Base-by-base conservation (phyloP, 2,113 vertebrate genomes). In the Lepus americanus region DNA sequence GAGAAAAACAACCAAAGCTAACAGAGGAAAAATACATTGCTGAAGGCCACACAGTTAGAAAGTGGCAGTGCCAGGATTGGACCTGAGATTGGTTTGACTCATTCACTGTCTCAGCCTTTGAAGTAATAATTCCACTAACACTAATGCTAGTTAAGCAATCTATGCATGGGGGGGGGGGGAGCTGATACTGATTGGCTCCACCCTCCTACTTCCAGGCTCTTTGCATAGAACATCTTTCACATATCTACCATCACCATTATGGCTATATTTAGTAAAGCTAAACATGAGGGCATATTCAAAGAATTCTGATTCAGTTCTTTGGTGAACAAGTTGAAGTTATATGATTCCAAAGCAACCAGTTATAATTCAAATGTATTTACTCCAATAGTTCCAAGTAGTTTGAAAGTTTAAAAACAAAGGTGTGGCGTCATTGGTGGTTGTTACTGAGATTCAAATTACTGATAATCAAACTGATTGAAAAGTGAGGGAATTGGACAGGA, bases 381-480 rank as follows among this genome's bases (percentile, higher is more conserved):
- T 89, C 63, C 19, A 91, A 79, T 92, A 63, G 67, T 88, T 93
- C 44, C 84, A 90, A 94, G 66, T 53, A 70, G 85, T 92, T 96
- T 88, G 73, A 92, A 95, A 69, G 17, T 12, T 31, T 9, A 53
- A 23, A 63, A 70, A 49, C 73, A 20, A 17, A 89, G 64, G n/a
- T 66, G 78, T 82, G 85, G 78, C 1, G 1, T 76, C 39, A 95
- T 95, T 97, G 72, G 92, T 93, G 81, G 92, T 67, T 74, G 31
- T 85, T 94, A 90, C 9, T 61, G 36, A 94, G n/a, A 78, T 92
- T 92, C 55, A 85, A 74, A 94, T 94, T 63, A 95, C 14, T 44
- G 74, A 81, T 59, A 91, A 90, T 88, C 49, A 84, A 81, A 92
- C 39, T 64, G 80, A 90, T 86, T 44, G 93, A 91, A 92, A 90